phyloP scores from a whole-genome alignment of 1,140 invertebrate genomes.

The Scaptomyza montana region DNA sequence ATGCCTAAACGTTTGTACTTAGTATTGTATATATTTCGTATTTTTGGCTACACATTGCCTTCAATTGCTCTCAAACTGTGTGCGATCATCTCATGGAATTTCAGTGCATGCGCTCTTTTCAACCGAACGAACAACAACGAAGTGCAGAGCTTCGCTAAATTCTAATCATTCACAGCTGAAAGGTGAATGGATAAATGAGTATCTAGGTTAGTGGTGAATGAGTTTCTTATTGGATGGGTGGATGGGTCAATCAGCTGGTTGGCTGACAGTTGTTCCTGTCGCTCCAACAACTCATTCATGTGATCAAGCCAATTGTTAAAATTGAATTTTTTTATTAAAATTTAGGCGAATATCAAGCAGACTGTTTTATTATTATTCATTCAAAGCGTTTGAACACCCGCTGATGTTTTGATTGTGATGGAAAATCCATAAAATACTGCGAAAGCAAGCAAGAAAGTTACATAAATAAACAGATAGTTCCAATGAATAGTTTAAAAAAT shows the following conservation, averaged over 20 bases:
- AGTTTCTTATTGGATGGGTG: neutral
- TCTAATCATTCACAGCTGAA: conserved; percentile 5
- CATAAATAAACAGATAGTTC: too few species aligned
- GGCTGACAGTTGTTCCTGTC: neutral
- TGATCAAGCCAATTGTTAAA: neutral
- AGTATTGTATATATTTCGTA: conserved; percentile 12
- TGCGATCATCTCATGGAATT: conserved; percentile 53
- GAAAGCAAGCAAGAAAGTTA: too few species aligned
- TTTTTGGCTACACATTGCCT: conserved; percentile 42
- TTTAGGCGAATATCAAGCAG: too few species aligned
- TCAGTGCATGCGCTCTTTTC: conserved; percentile 15
- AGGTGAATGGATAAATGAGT: neutral
- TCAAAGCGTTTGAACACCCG: too few species aligned
- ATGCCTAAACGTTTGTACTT: conserved; percentile 11
- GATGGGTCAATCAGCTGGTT: neutral
- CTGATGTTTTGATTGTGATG: too few species aligned
- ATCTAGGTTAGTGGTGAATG: neutral
- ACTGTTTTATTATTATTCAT: too few species aligned
- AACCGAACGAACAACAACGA: neutral
- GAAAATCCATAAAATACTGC: too few species aligned
- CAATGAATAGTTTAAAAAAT: too few species aligned
- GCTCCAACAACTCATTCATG: neutral
- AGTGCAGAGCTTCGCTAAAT: conserved; percentile 13
- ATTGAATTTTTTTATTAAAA: too few species aligned
- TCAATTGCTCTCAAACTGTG: conserved; percentile 65